Percentiles rank a stretch among this genome's conserved stretches.
phyloP scores from a whole-genome alignment of 2,888 invertebrate genomes.

The Drosophila trichaetosa region DNA sequence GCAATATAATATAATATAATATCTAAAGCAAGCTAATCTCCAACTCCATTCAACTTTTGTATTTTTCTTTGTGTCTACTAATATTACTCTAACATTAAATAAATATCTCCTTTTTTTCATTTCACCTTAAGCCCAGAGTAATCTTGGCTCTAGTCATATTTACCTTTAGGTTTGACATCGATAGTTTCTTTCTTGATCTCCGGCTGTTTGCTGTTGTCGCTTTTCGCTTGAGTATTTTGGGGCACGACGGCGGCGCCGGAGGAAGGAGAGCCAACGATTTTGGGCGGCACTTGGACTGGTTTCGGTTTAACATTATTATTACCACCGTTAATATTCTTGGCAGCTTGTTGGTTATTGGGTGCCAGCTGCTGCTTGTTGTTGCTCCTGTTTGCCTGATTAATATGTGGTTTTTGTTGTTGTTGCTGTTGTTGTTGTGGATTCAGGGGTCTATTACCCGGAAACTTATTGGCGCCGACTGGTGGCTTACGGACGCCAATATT shows the following conservation, averaged over 20 bases:
- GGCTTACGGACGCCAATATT: constrained; percentile 19
- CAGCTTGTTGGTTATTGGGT: constrained; percentile 5
- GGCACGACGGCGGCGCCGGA: background rate
- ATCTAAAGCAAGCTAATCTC: background rate
- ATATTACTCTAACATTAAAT: background rate
- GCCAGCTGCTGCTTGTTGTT: constrained; percentile 3
- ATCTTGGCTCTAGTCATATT: background rate
- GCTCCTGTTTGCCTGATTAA: background rate
- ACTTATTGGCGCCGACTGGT: background rate
- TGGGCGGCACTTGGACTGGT: constrained; percentile 13
- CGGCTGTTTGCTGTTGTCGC: constrained; percentile 6
- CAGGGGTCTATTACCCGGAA: constrained; percentile 25
- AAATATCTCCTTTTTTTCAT: background rate
- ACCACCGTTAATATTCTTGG: constrained; percentile 31
- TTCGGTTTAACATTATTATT: constrained; percentile 25
- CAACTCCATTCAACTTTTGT: background rate
- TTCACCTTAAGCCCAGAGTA: background rate
- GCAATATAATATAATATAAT: background rate
- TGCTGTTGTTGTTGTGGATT: constrained; percentile 23
- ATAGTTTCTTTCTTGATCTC: constrained; percentile 22
- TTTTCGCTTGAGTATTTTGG: constrained; percentile 43
- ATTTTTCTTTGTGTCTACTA: background rate
- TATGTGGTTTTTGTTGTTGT: constrained; percentile 6
- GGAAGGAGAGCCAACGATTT: constrained; percentile 1
- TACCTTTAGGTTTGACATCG: constrained; percentile 33